Evolutionary conservation across 2,888 invertebrate species (phyloP), one percentile per base, ranked within the genome.

Genomic region (Mesopsocus fuscifrons): DNA sequence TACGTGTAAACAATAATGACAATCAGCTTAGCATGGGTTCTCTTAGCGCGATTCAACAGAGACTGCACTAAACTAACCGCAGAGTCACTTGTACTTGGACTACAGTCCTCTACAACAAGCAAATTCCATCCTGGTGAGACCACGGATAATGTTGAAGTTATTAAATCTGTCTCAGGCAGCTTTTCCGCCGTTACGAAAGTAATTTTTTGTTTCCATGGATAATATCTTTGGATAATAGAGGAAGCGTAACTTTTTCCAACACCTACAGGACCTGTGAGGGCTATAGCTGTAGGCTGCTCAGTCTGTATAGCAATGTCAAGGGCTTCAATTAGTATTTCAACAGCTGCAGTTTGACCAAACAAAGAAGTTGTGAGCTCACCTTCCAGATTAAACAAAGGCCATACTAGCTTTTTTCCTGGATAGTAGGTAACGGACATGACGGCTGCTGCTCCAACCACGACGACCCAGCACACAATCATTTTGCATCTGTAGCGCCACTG

Each of bases 281-380:
- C 21, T 6, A 38, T 6, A 17, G 11, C 17, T 6, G n/a, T 20
- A 20, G 38, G 20, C 8, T 20, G 15, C 15, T 34, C 34, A 9
- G 15, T 13, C 15, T 34, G 26, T 11, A 26, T 9, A 26, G 26
- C 26, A 26, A 26, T 9, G 11, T 26, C 11, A 6, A 26, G 8
- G 11, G 26, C 26, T 9, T 11, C 11, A 9, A 9, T 11, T 11
- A 26, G 26, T 11, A 11, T 9, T 26, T 26, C 26, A 9, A 26
- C 26, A 16, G 38, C 38, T 18, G 17, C 18, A 5, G 15, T 18
- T 38, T 38, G 38, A 5, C 38, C 38, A 38, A 18, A 38, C 11
- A 26, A 26, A 26, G n/a, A n/a, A n/a, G n/a, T n/a, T n/a, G n/a
- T n/a, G n/a, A n/a, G n/a, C n/a, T n/a, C n/a, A n/a, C n/a, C n/a